Evolutionary conservation across 2,888 invertebrate species (phyloP), one percentile per base, ranked within the genome.

Genomic region (Anticlea derivata): DNA sequence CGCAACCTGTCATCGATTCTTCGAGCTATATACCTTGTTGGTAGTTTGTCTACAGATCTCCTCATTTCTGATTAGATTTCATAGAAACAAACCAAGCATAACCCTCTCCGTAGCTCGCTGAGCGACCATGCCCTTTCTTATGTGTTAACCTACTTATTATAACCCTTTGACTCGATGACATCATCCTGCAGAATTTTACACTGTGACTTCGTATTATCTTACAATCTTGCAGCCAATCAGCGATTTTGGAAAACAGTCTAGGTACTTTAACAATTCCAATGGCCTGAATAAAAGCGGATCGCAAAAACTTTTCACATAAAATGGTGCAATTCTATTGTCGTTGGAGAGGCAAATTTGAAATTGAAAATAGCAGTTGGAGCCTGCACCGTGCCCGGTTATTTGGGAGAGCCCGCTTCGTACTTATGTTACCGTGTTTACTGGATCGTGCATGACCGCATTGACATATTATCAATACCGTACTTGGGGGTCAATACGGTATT

Each of bases 311-410:
- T 80, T 60, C 67, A 74, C 75, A 76, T 75, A 76, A 80, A 80
- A 80, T 74, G 66, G 72, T 73, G 73, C 78, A 76, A 78, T 79
- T 77, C 75, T 75, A 77, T 78, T 78, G 79, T 81, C 78, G 73
- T 76, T 75, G 72, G 73, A 70, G 73, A 73, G 75, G 76, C 74
- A 81, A 83, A 85, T 83, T 83, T 83, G 76, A 83, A 86, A 86
- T 85, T 84, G 82, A 84, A 86, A 86, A 83, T 78, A 83, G 80
- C 73, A 79, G 79, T 78, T 63, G 73, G 73, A 70, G 65, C 66
- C 63, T 72, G 71, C 70, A 69, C 53, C 61, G 66, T 60, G 61
- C 44, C 64, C 68, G 75, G 79, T 82, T 83, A 78, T 83, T 83
- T 78, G 78, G 77, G 61, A 65, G 55, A 68, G 61, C 61, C 61